Evolutionary conservation across 2,888 invertebrate genomes (phyloP), one percentile per base, ranked within the genome.

Genomic region (Dasysyrphus tricinctus): DNA sequence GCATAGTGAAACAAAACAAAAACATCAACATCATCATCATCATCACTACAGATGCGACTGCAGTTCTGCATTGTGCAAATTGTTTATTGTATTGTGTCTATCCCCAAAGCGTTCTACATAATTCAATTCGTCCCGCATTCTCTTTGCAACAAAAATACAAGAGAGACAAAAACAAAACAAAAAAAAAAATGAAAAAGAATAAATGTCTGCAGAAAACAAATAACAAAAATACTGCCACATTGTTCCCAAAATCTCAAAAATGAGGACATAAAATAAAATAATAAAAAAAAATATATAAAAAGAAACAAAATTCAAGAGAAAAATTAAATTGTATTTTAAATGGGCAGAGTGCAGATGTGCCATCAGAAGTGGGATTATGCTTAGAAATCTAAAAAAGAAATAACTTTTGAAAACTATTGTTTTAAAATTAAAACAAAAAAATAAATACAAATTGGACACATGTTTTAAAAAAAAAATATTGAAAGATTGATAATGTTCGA

Each of bases 61-160:
- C 74, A 80, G 67, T 47, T 65, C 57, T 77, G 57, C 78, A 77
- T 65, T 76, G 77, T 70, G 76, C 47, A 72, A 49, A 72, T 77
- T 81, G 57, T 81, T 73, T 82, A 73, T 82, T 78, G 65, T 37
- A 77, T 73, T 77, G 77, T 59, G 54, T 77, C 56, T 47, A 24
- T 69, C 56, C 72, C 72, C 24, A 69, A 75, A 75, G 80, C 80
- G 69, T 80, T 75, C 76, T 69, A 63, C 59, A 75, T 75, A 69
- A 80, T 69, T 75, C 69, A 69, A 74, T 67, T 67, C 59, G 47
- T 9, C 24, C 39, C 49, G 59, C 51, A 42, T 69, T 69, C 16
- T 19, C 19, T 32, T 69, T 19, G 37, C 19, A 29, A 44, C 19
- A 34, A 12, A 12, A 24, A 19, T n/a, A 57, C 42, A 29, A 65